A percentile compares a stretch with the other conserved stretches of the same genome.
Evolutionary conservation across 2,797 vertebrate genomes (phyloP).

Genomic region (Macroramphosus scolopax): DNA sequence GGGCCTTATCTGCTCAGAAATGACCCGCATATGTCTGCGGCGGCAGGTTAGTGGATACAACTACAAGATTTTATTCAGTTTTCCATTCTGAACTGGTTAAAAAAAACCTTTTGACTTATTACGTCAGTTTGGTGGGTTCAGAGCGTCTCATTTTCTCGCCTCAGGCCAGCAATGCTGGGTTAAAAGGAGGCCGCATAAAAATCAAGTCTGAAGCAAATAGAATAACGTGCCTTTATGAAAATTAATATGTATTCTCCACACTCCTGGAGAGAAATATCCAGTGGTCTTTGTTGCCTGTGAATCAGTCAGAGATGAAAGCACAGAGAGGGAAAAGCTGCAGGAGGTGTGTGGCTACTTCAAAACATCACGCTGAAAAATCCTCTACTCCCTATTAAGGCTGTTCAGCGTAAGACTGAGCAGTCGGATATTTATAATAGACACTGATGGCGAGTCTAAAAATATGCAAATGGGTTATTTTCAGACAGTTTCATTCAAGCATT

Average conservation of each 20-base stretch:
- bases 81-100: conserved; percentile 9
- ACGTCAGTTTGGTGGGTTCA: conserved; percentile 29
- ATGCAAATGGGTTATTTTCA: conserved; percentile 67
- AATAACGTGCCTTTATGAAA: conserved; percentile 34
- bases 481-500: conserved; percentile 59
- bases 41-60: conserved; percentile 19
- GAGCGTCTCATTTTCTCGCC: conserved; percentile 30
- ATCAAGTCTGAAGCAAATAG: conserved; percentile 36
- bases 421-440: conserved; percentile 65
- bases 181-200: conserved; percentile 48
- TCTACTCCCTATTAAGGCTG: conserved; percentile 25
- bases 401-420: conserved; percentile 51
- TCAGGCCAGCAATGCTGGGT: conserved; percentile 20
- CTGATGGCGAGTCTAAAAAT: conserved; percentile 62
- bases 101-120: conserved; percentile 39
- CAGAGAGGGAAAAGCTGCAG: conserved; percentile 33
- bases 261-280: conserved; percentile 50
- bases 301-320: too few relatives aligned
- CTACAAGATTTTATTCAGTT: not conserved
- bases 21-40: conserved; percentile 39
- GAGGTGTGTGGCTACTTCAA: conserved; percentile 25
- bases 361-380: conserved; percentile 33
- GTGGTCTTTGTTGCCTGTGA: too few relatives aligned
- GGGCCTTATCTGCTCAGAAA: conserved; percentile 62
- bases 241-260: conserved; percentile 35